Evolutionary conservation across 2,888 invertebrate species (phyloP).

Genomic region (Plebejus melissa): DNA sequence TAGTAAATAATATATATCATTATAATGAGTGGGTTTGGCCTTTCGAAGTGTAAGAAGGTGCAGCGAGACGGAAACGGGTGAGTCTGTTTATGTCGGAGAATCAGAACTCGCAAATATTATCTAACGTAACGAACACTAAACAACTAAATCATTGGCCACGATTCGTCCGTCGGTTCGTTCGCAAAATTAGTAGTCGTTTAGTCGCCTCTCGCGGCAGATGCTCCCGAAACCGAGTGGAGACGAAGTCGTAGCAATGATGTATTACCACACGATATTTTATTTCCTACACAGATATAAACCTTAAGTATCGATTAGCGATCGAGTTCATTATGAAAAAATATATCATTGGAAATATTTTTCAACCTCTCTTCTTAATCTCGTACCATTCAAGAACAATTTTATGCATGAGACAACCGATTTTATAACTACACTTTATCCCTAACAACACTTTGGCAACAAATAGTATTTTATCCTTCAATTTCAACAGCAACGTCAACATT

Average conservation of each 20-base stretch:
- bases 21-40: constrained; percentile 48
- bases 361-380: constrained; percentile 73
- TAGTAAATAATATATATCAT: constrained; percentile 32
- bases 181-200: not conserved
- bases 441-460: constrained; percentile 80
- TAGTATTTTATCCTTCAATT: constrained; percentile 66
- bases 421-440: constrained; percentile 74
- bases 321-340: constrained; percentile 79
- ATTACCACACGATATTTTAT: constrained; percentile 74
- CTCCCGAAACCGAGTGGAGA: constrained; percentile 36
- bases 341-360: constrained; percentile 78
- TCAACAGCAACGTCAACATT: constrained; percentile 64
- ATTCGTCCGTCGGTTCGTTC: constrained; percentile 46
- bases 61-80: constrained; percentile 64
- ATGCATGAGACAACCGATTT: constrained; percentile 77
- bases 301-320: constrained; percentile 76
- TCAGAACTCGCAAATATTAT: constrained; percentile 65
- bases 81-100: constrained; percentile 53
- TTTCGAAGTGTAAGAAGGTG: constrained; percentile 55
- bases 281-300: constrained; percentile 77
- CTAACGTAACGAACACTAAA: constrained; percentile 78
- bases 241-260: constrained; percentile 57
- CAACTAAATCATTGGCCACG: constrained; percentile 68
- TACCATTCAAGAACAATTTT: constrained; percentile 76
- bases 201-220: constrained; percentile 29